Evolutionary conservation across 2,888 invertebrate genomes (phyloP).

Genomic region (Syrphus vitripennis): DNA sequence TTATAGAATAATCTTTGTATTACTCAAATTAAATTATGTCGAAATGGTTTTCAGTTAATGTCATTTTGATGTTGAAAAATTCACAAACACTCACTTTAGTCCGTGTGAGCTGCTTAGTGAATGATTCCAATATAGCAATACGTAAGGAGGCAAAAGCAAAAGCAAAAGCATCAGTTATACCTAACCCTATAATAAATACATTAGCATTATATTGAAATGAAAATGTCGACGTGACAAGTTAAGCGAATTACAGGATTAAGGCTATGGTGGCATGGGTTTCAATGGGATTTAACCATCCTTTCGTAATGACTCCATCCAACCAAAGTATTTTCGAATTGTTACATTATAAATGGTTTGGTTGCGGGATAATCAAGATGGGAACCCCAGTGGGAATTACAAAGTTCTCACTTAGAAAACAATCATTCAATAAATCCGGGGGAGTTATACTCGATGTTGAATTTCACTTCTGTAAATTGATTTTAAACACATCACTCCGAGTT

Average conservation of each 20-base stretch:
- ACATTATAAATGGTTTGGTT: conserved; percentile 39
- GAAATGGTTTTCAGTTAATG: conserved; percentile 25
- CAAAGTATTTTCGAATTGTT: conserved; percentile 20
- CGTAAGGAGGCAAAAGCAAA: no score
- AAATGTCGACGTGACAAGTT: conserved; percentile 45
- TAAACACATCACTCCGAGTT: conserved; percentile 3
- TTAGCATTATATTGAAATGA: conserved; percentile 40
- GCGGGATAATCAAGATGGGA: conserved; percentile 46
- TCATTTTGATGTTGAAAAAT: conserved; percentile 29
- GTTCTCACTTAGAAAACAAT: conserved; percentile 37
- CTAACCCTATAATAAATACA: not conserved
- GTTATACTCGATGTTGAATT: conserved; percentile 14
- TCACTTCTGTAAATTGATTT: conserved; percentile 32
- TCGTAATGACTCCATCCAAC: conserved; percentile 19
- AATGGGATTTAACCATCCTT: conserved; percentile 18
- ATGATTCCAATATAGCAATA: not conserved
- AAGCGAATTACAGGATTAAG: conserved; percentile 45
- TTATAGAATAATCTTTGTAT: conserved; percentile 1
- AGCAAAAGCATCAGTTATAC: not conserved
- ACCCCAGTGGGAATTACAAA: conserved; percentile 45
- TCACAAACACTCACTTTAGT: not conserved
- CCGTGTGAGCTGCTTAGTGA: not conserved
- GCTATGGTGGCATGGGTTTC: not conserved
- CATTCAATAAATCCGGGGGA: conserved; percentile 22
- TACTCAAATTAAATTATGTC: not conserved